These are phyloP conservation scores for Ptilorrhoa leucosticta DNA, from an alignment of 2,113 vertebrate genomes.

Conservation along the genomic window DNA sequence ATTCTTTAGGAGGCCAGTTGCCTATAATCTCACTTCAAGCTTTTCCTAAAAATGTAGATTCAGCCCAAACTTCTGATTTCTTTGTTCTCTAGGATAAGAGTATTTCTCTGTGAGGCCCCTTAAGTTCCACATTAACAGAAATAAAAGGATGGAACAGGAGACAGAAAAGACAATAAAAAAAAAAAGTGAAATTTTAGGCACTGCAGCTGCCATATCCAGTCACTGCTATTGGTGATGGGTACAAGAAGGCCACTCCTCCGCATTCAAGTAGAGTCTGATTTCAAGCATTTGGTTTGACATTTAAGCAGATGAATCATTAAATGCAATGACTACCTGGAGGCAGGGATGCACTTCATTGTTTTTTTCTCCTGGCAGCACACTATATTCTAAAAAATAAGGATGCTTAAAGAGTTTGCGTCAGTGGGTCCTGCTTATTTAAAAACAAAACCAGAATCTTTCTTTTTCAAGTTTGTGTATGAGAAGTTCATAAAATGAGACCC, in stretches of 20 bases:
- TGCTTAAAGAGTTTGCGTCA: not conserved
- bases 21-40: not conserved
- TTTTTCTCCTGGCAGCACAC: not conserved
- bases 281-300: slow-evolving; percentile 32
- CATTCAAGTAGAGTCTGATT: not conserved
- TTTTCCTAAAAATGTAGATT: not conserved
- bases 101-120: not conserved
- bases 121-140: not conserved
- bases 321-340: not conserved
- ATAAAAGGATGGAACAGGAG: not conserved
- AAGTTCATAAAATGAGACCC: not conserved
- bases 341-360: not conserved
- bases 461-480: not conserved
- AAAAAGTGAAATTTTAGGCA: not conserved
- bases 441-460: not conserved
- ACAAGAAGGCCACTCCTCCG: not conserved
- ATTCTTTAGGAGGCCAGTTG: not conserved
- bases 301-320: slow-evolving; percentile 50
- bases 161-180: not conserved
- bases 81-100: not conserved
- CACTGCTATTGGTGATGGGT: not conserved
- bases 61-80: not conserved
- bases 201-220: not conserved
- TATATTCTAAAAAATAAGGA: not conserved
- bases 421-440: not conserved